These are phyloP conservation scores for Spheniscus mendiculus DNA, from an alignment of 2,113 vertebrate genomes.

Conservation along the genomic window DNA sequence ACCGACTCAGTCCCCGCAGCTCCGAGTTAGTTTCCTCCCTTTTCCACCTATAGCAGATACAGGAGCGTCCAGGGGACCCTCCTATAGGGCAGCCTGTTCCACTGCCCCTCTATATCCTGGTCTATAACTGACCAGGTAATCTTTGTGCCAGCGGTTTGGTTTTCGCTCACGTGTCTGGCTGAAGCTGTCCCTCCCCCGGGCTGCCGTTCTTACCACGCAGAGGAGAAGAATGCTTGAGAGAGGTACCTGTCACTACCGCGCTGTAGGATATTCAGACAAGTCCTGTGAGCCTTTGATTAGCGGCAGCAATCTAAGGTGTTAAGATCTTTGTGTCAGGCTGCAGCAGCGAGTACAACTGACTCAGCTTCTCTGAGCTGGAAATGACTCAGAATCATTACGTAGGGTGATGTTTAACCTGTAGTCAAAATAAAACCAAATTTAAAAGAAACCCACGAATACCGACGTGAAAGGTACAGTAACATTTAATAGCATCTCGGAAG, in stretches of 20 bases:
- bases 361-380: conserved; percentile 6
- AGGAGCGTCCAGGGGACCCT: rapidly evolving
- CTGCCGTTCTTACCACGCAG: not conserved
- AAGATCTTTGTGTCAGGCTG: conserved; percentile 16
- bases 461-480: conserved; percentile 39
- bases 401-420: not conserved
- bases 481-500: conserved; percentile 72
- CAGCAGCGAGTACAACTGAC: not conserved
- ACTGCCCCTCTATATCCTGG: not conserved
- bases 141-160: not conserved
- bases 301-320: not conserved
- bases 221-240: not conserved
- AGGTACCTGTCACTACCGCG: not conserved
- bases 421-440: not conserved
- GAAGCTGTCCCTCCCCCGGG: not conserved
- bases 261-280: not conserved
- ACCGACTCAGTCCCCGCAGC: not conserved
- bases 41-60: not conserved
- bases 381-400: not conserved
- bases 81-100: not conserved
- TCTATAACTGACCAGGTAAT: not conserved
- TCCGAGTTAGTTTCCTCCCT: not conserved
- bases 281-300: not conserved
- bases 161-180: not conserved
- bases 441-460: not conserved